A percentile compares a stretch with the other conserved stretches of the same genome.
Evolutionary conservation across 2,888 invertebrate genomes (phyloP).

Genomic region (Megaustenia siamemsis): DNA sequence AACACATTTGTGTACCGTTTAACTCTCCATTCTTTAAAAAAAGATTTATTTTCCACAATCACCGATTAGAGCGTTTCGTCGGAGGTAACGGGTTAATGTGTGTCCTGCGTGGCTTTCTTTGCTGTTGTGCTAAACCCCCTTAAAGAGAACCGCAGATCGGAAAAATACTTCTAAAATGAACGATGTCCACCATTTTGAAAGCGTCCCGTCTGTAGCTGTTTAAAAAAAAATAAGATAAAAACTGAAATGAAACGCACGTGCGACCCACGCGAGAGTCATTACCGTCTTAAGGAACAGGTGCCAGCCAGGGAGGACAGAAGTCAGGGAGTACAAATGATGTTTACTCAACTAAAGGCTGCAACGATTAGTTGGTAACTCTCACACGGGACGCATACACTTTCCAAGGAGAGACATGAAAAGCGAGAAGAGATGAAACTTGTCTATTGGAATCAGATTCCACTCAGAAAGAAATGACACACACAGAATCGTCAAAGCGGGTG

Average conservation of each 20-base stretch:
- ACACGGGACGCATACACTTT: background rate
- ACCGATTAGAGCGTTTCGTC: too few relatives aligned
- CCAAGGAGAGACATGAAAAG: conserved; percentile 6
- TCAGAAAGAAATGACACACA: conserved; percentile 26
- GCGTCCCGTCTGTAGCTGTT: background rate
- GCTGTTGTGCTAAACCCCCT: too few relatives aligned
- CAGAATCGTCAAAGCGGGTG: background rate
- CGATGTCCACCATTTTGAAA: background rate
- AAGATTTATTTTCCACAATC: too few relatives aligned
- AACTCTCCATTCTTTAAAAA: too few relatives aligned
- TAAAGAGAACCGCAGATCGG: too few relatives aligned
- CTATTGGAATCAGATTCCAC: conserved; percentile 21
- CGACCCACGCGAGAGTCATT: conserved; percentile 39
- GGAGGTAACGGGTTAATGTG: too few relatives aligned
- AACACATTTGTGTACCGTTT: too few relatives aligned
- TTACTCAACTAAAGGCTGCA: conserved; percentile 42
- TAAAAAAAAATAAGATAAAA: background rate
- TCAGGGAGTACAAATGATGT: conserved; percentile 42
- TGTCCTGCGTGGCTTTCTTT: too few relatives aligned
- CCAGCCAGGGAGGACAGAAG: conserved; percentile 20
- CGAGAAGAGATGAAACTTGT: background rate
- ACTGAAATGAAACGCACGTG: conserved; percentile 24
- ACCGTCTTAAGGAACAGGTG: conserved; percentile 42
- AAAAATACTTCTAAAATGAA: background rate
- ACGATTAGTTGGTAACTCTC: conserved; percentile 39